A percentile compares a stretch with the other conserved stretches of the same genome.
phyloP scores from a whole-genome alignment of 2,113 vertebrate genomes.

The Ailuropoda melanoleuca region DNA sequence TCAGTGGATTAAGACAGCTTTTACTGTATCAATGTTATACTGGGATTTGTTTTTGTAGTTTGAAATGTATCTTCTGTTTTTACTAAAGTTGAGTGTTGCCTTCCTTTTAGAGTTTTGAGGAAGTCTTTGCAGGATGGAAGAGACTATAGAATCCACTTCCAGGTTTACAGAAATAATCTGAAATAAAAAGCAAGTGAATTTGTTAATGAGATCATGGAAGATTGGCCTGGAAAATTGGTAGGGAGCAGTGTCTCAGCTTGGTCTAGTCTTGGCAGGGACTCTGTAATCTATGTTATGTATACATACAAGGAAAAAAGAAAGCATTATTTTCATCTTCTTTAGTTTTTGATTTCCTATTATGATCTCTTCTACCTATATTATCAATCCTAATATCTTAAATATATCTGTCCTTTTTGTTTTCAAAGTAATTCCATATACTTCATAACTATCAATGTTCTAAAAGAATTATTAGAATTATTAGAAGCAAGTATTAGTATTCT shows the following conservation, averaged over 20 bases:
- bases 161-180: not conserved
- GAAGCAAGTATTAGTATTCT: not conserved
- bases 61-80: constrained; percentile 20
- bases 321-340: not conserved
- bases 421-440: not conserved
- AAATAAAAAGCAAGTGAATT: not conserved
- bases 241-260: not conserved
- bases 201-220: not conserved
- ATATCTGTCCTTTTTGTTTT: not conserved
- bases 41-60: not conserved
- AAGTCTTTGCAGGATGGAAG: not conserved
- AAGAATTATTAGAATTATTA: not conserved
- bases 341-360: not conserved
- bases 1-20: not conserved
- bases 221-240: not conserved
- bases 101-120: not conserved
- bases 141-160: not conserved
- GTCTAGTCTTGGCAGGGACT: not conserved
- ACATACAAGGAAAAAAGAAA: not conserved
- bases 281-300: not conserved
- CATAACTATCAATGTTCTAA: not conserved
- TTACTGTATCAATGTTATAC: not conserved
- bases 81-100: not conserved
- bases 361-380: not conserved
- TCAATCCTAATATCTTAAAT: not conserved